These are phyloP conservation scores for Zosterops borbonicus DNA, from an alignment of 2,113 vertebrate species.

Conservation along the genomic window DNA sequence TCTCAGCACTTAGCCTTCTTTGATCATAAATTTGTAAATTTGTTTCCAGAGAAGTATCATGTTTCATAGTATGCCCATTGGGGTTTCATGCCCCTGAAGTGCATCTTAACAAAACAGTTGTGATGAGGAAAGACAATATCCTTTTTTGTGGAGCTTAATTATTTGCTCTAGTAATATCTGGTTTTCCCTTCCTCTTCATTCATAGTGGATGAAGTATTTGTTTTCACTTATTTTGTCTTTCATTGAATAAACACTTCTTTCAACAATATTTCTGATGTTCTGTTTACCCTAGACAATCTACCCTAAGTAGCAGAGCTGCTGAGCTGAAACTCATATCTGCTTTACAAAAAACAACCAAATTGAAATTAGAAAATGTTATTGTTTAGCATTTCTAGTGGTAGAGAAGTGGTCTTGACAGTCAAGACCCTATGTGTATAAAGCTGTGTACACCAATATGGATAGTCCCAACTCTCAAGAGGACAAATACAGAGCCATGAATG, in stretches of 20 bases:
- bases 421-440: background rate
- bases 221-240: constrained; percentile 12
- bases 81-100: background rate
- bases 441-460: background rate
- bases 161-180: background rate
- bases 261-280: background rate
- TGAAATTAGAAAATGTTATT: background rate
- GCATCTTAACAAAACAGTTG: constrained; percentile 2
- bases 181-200: constrained; percentile 9
- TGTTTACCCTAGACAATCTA: background rate
- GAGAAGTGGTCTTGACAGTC: background rate
- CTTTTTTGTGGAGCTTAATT: constrained; percentile 36
- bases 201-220: background rate
- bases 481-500: background rate
- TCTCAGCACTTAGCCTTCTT: background rate
- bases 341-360: background rate
- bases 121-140: constrained; percentile 17
- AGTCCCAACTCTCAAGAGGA: background rate
- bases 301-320: background rate
- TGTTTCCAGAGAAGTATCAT: background rate
- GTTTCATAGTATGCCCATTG: background rate
- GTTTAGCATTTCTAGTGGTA: background rate
- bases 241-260: constrained; percentile 1
- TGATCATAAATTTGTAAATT: background rate
- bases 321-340: background rate